Percentiles rank a stretch among this genome's conserved stretches.
phyloP scores from a whole-genome alignment of 2,113 vertebrate genomes.

The Muntiacus reevesi region DNA sequence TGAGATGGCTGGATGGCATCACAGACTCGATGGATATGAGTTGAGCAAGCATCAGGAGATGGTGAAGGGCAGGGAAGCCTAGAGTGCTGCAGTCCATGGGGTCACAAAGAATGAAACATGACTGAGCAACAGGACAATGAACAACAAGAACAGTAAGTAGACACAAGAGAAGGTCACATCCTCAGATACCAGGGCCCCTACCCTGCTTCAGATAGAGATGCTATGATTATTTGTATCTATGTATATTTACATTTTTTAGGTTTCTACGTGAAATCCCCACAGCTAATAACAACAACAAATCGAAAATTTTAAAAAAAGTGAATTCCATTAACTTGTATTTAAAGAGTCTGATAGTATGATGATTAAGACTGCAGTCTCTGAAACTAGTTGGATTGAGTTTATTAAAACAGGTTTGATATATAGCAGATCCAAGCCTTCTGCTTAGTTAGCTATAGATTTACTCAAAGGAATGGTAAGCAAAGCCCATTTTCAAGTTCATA shows the following conservation, averaged over 20 bases:
- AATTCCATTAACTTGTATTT: not conserved
- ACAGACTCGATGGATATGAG: not conserved
- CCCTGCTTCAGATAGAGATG: not conserved
- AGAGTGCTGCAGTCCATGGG: not conserved
- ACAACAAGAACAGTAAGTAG: not conserved
- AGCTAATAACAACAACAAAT: not conserved
- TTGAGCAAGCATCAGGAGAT: not conserved
- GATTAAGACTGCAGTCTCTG: not conserved
- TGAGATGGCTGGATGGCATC: not conserved
- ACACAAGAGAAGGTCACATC: not conserved
- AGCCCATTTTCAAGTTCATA: not conserved
- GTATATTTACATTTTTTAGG: not conserved
- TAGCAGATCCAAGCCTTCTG: not conserved
- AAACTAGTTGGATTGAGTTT: not conserved
- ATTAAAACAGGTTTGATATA: not conserved
- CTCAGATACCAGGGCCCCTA: rapidly evolving
- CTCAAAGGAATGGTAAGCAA: not conserved
- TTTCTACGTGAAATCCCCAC: not conserved
- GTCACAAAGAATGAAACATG: not conserved
- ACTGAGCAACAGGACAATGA: not conserved
- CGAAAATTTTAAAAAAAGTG: not conserved
- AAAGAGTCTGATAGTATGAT: not conserved
- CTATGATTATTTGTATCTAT: not conserved
- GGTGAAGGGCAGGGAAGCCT: not conserved
- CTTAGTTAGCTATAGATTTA: not conserved